phyloP scores from a whole-genome alignment of 2,113 vertebrate species.

The Bubo bubo region DNA sequence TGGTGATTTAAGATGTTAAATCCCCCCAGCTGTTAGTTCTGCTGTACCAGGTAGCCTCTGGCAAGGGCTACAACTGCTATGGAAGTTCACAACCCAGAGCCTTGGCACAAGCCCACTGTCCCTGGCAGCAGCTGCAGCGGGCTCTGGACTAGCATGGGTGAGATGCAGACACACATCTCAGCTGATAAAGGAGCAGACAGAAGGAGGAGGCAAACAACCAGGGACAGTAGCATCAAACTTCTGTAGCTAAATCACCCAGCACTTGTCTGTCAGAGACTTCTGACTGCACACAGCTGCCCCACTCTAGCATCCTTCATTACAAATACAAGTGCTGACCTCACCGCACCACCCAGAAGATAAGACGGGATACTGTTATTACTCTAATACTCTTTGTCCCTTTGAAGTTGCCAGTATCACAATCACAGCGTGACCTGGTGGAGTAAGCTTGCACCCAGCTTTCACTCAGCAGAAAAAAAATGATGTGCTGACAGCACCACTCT shows the following conservation, averaged over 20 bases:
- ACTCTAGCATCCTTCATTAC: background rate
- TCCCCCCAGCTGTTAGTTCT: constrained; percentile 8
- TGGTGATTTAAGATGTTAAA: constrained; percentile 5
- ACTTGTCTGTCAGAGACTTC: background rate
- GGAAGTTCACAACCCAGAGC: background rate
- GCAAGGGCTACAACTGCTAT: background rate
- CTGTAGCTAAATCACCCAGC: background rate
- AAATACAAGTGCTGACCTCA: background rate
- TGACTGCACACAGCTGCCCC: background rate
- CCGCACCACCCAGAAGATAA: background rate
- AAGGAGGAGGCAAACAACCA: background rate
- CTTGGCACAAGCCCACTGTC: background rate
- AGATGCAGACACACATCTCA: background rate
- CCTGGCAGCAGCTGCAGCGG: background rate
- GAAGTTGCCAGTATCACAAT: background rate
- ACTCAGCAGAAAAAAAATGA: background rate
- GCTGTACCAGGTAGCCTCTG: constrained; percentile 8
- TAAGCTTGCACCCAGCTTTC: background rate
- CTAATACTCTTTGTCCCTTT: background rate
- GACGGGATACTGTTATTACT: background rate
- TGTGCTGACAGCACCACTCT: background rate
- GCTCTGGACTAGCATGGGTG: background rate
- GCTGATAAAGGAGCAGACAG: background rate
- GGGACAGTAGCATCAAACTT: background rate
- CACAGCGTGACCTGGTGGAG: background rate